Evolutionary conservation across 2,888 invertebrate species (phyloP).

Genomic region (Dryocosmus kuriphilus): DNA sequence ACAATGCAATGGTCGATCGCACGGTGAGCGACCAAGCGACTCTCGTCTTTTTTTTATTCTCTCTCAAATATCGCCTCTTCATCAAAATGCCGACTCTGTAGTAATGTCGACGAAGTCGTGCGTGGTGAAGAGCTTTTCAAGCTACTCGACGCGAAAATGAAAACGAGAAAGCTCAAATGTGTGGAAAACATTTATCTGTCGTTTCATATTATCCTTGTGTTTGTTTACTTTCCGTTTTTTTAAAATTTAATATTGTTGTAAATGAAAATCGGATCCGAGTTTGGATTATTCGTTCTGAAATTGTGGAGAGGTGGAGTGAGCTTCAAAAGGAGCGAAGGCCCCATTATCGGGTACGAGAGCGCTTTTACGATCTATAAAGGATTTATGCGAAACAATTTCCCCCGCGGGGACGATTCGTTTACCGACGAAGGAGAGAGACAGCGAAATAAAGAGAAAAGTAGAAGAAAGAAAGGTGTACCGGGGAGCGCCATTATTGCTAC

Average conservation of each 20-base stretch:
- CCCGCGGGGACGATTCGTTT: conserved; percentile 58
- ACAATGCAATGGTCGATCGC: conserved; percentile 33
- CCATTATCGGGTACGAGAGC: conserved; percentile 43
- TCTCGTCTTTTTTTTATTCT: conserved; percentile 18
- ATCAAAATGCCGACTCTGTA: conserved; percentile 27
- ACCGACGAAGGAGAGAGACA: conserved; percentile 38
- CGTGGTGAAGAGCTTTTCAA: conserved; percentile 29
- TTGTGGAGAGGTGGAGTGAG: conserved; percentile 40
- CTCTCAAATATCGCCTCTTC: conserved; percentile 34
- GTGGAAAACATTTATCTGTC: neutral
- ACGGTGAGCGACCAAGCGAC: conserved; percentile 4
- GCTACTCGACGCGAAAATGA: conserved; percentile 21
- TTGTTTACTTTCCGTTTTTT: neutral
- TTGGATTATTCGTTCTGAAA: conserved; percentile 37
- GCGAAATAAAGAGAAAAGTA: conserved; percentile 43
- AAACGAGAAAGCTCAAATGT: conserved; percentile 5
- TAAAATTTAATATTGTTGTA: conserved; percentile 18
- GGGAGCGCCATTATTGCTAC: conserved; percentile 35
- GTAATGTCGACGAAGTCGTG: conserved; percentile 11
- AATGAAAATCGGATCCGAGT: neutral
- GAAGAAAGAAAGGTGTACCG: conserved; percentile 33
- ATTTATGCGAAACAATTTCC: conserved; percentile 70
- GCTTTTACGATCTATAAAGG: conserved; percentile 69
- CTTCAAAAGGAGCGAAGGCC: conserved; percentile 53
- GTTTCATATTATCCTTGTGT: neutral